Evolutionary conservation across 92 coral and sea anemone genomes (phyloP), one percentile per base, ranked within the genome.

Genomic region (Anthopleura xanthogrammica): DNA sequence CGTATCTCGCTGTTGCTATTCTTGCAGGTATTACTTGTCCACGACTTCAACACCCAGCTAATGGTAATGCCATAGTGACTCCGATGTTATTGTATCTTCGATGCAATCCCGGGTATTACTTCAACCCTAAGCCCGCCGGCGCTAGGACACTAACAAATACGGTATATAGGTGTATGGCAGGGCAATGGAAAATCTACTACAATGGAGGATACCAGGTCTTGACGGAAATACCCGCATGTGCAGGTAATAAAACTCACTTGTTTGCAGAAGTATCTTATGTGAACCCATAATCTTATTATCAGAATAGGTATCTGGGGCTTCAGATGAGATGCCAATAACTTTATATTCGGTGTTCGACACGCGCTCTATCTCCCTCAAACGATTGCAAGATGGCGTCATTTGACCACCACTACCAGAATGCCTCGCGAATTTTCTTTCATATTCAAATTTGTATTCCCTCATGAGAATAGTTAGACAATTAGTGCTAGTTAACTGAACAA

Each of bases 41-140:
- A 60, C 13, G 24, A 16, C 83, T 91, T 36, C n/a, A 75, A 7
- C 11, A 84, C 11, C 97, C 97, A 17, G 75, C 80, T 36, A 91
- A 93, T 55, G 97, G 98, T 12, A 9, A 0, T 2, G 89, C 89
- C 0, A 3, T 56, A 0, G 19, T 0, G 7, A 1, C 20, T 76
- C 82, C 50, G 0, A 5, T 14, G 3, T 13, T 87, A 29, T 65
- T 85, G 11, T 83, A 48, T 5, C 83, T 95, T 39, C 76, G 36
- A 2, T 95, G 98, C 62, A 54, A 88, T 20, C 50, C 16, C 0
- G 91, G 91, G 2, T 95, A 86, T 83, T 91, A 85, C 81, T 86
- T 87, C 88, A 93, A 95, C 64, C 97, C 97, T 24, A 80, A 76
- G 14, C 91, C 97, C 2, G 82, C 85, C 11, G 94, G 92, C 23